Evolutionary conservation across 2,113 vertebrate species (phyloP), one percentile per base, ranked within the genome.

Genomic region (Pseudolaguvia tuberculata): DNA sequence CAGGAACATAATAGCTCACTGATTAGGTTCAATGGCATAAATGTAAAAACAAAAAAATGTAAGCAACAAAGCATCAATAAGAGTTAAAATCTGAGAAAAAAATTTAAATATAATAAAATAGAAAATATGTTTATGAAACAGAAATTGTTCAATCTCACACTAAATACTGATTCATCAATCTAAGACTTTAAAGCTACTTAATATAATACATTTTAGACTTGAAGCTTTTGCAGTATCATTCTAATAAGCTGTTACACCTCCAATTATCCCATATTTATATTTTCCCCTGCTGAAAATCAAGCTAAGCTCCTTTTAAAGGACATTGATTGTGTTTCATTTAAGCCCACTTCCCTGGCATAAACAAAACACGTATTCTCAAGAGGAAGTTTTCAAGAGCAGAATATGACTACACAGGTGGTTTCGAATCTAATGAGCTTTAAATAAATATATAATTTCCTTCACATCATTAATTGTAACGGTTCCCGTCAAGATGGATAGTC

Each of bases 371-470:
- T 2, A 76, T 79, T 89, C 89, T 80, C 79, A 11, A 63, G 85
- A 83, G 78, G 77, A 65, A 48, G 79, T 73, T 56, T 65, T 83
- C 80, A 72, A 72, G 82, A 84, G 66, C 78, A 81, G 83, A 78
- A 84, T 84, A 83, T 50, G 72, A 71, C 79, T 80, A 87, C 84
- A 83, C 80, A 6, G 87, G 81, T 85, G 80, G 75, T 67, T 67
- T 83, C 77, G 83, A 86, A 87, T 83, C 84, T 88, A 90, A 89
- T 89, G 87, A 90, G 85, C 85, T 56, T 66, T 82, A 88, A 88
- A 90, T 90, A 90, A 91, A 90, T 89, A 88, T 88, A 89, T 87
- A 88, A 88, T 80, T 73, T 83, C n/a, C 81, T 83, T 82, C 83
- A 83, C 83, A 84, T 87, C 82, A 86, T 90, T 92, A 88, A 88